Conservation (phyloP, 2,888 invertebrate species). For the Agrotis segetum region DNA sequence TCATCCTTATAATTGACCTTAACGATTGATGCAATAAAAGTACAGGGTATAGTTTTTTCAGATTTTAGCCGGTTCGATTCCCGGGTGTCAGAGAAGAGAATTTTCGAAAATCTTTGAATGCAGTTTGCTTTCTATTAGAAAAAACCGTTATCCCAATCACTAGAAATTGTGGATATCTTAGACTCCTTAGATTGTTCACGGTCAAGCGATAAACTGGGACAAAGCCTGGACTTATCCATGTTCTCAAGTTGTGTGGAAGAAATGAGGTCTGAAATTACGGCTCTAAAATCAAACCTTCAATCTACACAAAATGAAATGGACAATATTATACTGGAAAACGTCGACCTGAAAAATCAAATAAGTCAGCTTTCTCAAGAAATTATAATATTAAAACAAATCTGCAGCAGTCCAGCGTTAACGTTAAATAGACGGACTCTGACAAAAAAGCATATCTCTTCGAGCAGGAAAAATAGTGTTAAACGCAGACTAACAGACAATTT, state of each 20-base stretch:
- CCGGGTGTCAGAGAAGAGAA: no score
- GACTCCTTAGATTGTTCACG: slow-evolving; percentile 4
- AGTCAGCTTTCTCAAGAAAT: not conserved
- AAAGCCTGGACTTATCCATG: slow-evolving; percentile 11
- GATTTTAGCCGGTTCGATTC: no score
- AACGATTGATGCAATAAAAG: no score
- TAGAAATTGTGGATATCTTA: slow-evolving; percentile 1
- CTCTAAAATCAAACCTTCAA: slow-evolving; percentile 10
- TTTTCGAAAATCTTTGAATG: no score
- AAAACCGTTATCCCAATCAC: not conserved
- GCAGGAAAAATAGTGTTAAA: slow-evolving; percentile 4
- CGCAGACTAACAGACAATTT: slow-evolving; percentile 5
- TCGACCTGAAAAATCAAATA: not conserved
- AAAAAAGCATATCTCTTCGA: not conserved
- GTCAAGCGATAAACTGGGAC: not conserved
- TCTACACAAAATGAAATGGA: slow-evolving; percentile 7
- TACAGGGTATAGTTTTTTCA: no score
- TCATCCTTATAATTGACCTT: no score
- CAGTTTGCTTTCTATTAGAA: no score
- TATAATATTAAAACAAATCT: slow-evolving; percentile 1
- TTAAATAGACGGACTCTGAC: not conserved
- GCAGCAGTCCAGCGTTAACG: slow-evolving; percentile 1
- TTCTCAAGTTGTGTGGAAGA: slow-evolving; percentile 3
- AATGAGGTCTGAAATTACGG: slow-evolving; percentile 10
- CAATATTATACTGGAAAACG: slow-evolving; percentile 3